phyloP scores from a whole-genome alignment of 2,113 vertebrate species.

The Manacus vitellinus region DNA sequence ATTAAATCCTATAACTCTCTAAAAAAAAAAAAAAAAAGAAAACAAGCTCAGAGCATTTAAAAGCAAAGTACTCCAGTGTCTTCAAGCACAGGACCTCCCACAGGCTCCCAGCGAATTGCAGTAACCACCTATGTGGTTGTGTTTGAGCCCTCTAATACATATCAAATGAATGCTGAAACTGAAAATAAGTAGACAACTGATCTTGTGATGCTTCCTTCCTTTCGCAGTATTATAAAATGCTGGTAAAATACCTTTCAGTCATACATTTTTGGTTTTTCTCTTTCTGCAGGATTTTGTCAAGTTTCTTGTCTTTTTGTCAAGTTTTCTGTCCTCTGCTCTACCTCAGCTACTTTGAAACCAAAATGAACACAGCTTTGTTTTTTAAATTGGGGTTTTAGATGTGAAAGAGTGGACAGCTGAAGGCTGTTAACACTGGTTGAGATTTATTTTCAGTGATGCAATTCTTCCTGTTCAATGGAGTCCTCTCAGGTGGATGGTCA shows the following conservation, averaged over 20 bases:
- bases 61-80: constrained; percentile 32
- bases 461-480: fast-evolving
- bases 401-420: constrained; percentile 13
- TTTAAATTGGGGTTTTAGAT: constrained; percentile 5
- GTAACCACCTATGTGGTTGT: neutral
- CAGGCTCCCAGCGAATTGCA: neutral
- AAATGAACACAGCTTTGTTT: neutral
- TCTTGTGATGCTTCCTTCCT: neutral
- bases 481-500: neutral
- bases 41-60: neutral
- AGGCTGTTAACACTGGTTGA: neutral
- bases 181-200: constrained; percentile 38
- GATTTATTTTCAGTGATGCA: neutral
- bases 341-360: constrained; percentile 7
- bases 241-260: constrained; percentile 17
- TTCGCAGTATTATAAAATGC: neutral
- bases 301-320: constrained; percentile 21
- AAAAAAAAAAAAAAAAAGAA: neutral
- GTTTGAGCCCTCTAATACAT: neutral
- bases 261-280: neutral
- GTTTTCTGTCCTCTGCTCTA: constrained; percentile 20
- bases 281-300: constrained; percentile 34
- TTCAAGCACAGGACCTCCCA: constrained; percentile 27
- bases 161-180: neutral
- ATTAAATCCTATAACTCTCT: constrained; percentile 7